Conservation (phyloP, 2,113 vertebrate species). For the Halcyon senegalensis region DNA sequence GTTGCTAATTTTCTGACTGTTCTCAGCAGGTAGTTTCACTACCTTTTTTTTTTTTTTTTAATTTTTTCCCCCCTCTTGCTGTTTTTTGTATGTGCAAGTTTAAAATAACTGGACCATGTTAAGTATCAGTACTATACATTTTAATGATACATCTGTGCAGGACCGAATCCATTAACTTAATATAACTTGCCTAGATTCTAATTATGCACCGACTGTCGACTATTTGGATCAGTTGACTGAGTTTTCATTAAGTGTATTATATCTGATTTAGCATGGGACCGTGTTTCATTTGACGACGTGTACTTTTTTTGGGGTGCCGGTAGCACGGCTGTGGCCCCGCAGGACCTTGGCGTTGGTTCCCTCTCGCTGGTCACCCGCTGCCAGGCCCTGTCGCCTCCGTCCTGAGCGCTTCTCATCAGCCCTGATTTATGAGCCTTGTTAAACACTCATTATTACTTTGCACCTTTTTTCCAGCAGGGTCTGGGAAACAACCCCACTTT, state of each 20-base stretch:
- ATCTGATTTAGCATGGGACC: background rate
- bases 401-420: conserved; percentile 60
- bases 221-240: conserved; percentile 6
- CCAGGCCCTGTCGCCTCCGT: conserved; percentile 10
- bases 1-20: conserved; percentile 29
- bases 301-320: background rate
- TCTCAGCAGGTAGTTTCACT: background rate
- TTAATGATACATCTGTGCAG: conserved; percentile 24
- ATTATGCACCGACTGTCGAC: background rate
- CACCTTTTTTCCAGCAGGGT: conserved; percentile 66
- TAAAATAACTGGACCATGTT: conserved; percentile 12
- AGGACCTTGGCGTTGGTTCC: background rate
- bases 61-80: too few relatives aligned
- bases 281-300: background rate
- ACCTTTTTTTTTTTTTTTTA: background rate
- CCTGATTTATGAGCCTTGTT: conserved; percentile 86
- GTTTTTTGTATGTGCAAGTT: background rate
- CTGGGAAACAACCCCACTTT: conserved; percentile 54
- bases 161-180: conserved; percentile 43
- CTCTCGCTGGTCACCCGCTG: background rate
- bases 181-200: background rate
- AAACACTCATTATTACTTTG: conserved; percentile 81
- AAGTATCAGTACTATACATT: conserved; percentile 27
- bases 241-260: conserved; percentile 10
- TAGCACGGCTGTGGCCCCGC: background rate